Percentiles rank a stretch among this genome's conserved stretches.
Evolutionary conservation across 2,113 vertebrate genomes (phyloP).

Genomic region (Mus pahari): DNA sequence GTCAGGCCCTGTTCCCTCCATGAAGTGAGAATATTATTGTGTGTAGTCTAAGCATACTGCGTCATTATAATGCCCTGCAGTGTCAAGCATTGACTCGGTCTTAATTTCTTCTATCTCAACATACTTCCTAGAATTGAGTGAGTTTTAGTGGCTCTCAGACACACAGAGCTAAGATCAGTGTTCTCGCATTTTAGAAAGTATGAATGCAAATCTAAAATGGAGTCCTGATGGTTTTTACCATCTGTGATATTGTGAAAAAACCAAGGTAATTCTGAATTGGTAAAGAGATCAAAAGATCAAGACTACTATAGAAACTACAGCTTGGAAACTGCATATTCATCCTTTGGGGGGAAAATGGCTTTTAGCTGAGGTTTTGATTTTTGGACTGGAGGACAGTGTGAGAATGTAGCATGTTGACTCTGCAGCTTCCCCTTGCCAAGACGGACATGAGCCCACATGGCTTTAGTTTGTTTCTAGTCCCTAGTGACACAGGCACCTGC

Average conservation of each 20-base stretch:
- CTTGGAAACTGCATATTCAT: neutral
- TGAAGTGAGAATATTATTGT: constrained; percentile 13
- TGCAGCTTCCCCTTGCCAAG: neutral
- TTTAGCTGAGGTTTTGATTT: neutral
- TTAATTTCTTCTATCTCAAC: neutral
- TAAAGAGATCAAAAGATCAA: neutral
- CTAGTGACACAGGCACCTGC: neutral
- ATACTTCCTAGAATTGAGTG: neutral
- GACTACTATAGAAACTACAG: neutral
- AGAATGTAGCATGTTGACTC: neutral
- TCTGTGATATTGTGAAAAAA: neutral
- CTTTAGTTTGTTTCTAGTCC: neutral
- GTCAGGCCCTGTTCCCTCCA: neutral
- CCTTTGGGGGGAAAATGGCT: neutral
- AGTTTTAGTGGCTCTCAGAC: neutral
- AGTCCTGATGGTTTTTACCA: neutral
- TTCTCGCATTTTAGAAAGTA: neutral
- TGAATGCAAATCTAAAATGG: neutral
- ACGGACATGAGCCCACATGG: neutral
- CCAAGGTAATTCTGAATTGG: neutral
- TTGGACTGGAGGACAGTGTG: neutral
- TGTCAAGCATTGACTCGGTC: neutral
- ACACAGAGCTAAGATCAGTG: neutral
- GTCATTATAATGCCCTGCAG: neutral
- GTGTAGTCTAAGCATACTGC: neutral